Percentiles rank a stretch among this genome's conserved stretches.
phyloP scores from a whole-genome alignment of 2,797 vertebrate genomes.

The Chelonia mydas region DNA sequence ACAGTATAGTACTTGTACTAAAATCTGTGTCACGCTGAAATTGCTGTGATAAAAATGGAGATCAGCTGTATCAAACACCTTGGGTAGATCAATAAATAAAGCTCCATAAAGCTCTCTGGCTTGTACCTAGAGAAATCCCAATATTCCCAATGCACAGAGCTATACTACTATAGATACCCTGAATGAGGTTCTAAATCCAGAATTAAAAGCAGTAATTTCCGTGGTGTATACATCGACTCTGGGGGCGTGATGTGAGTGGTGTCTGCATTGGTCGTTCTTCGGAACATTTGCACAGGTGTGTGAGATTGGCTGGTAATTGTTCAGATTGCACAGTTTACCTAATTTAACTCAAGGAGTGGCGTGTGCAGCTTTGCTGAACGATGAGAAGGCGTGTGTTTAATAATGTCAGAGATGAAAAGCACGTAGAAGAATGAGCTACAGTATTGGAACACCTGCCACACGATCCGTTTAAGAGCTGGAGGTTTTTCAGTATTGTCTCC shows the following conservation, averaged over 20 bases:
- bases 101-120: constrained; percentile 36
- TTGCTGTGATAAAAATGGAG: constrained; percentile 56
- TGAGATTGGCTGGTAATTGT: background rate
- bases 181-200: constrained; percentile 21
- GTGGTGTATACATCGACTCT: constrained; percentile 20
- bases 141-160: constrained; percentile 43
- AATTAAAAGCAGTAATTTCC: constrained; percentile 37
- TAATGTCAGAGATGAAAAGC: background rate
- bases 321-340: fast-evolving
- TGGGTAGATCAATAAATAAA: constrained; percentile 58
- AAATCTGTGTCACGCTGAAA: constrained; percentile 56
- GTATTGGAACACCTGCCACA: background rate
- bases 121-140: constrained; percentile 43
- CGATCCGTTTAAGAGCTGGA: background rate
- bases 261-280: background rate
- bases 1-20: background rate
- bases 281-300: background rate
- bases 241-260: background rate
- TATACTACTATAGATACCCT: background rate
- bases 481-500: constrained; percentile 7
- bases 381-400: background rate
- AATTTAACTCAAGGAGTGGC: background rate
- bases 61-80: constrained; percentile 61
- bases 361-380: background rate
- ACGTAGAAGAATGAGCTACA: background rate